Base-by-base conservation (phyloP, 2,797 vertebrate genomes). In the Peromyscus attwateri region DNA sequence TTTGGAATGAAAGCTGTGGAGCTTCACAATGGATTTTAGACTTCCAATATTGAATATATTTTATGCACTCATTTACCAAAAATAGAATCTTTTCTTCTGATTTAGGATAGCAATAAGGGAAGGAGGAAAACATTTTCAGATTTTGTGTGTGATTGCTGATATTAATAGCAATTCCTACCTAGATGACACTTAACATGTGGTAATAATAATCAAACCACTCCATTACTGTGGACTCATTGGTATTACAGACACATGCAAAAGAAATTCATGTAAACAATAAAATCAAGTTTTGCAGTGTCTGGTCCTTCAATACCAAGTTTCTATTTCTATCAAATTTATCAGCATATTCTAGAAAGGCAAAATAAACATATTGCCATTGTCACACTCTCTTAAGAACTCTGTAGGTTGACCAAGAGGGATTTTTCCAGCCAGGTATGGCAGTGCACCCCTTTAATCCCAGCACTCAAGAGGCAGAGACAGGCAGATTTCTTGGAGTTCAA, bases 301-400 rank as follows among this genome's bases (percentile, higher is more conserved):
- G 31, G 9, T 95, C 70, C n/a, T 79, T 81, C 31, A 76, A 66
- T 52, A 82, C 3, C 6, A 94, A 88, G 0, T 0, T 66, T 81
- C 88, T 66, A 75, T n/a, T 66, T 81, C 88, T 66, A 75, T n/a
- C 16, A 80, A 94, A 94, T 76, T 79, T 91, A n/a, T 70, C 62
- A 81, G 60, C 80, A 57, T 25, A 79, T 27, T 94, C 23, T 91
- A 37, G 60, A 89, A 92, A 73, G n/a, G 3, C 5, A 40, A 62
- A 37, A 23, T 7, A 70, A 90, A 90, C 27, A 37, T 57, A 70
- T 49, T 14, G 10, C 6, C 14, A 40, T 37, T 40, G 4, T 37
- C 8, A 83, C 60, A 57, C 10, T 90, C 55, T 71, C 57, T 91
- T 83, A 68, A 87, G 27, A 88, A 34, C 27, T n/a, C 14, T 46